These are phyloP conservation scores for Pterois miles DNA, from an alignment of 2,797 vertebrate species.

Conservation along the genomic window DNA sequence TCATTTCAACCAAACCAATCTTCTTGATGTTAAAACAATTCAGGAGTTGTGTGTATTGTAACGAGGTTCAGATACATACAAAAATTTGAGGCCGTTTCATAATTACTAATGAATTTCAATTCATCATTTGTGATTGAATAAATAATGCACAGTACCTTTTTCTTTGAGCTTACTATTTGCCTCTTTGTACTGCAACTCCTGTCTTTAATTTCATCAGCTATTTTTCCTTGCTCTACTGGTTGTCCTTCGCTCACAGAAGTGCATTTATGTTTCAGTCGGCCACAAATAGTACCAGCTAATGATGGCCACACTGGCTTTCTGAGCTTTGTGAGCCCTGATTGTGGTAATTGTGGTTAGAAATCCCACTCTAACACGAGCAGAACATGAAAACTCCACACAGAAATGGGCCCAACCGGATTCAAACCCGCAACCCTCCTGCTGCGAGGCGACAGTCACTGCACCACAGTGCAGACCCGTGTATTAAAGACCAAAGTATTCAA, in stretches of 20 bases:
- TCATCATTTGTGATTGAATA: slow-evolving; percentile 5
- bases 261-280: too few relatives aligned
- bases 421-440: too few relatives aligned
- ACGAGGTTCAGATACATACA: not conserved
- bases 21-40: not conserved
- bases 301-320: too few relatives aligned
- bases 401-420: too few relatives aligned
- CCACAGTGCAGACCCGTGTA: too few relatives aligned
- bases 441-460: too few relatives aligned
- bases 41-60: not conserved
- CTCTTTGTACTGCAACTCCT: not conserved
- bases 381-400: too few relatives aligned
- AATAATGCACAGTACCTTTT: not conserved
- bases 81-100: not conserved
- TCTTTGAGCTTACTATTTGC: not conserved
- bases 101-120: not conserved
- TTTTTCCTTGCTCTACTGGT: not conserved
- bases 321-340: too few relatives aligned
- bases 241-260: not conserved
- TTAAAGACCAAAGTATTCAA: too few relatives aligned
- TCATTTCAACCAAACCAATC: slow-evolving; percentile 26
- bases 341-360: too few relatives aligned
- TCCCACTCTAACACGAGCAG: too few relatives aligned
- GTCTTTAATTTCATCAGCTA: not conserved
- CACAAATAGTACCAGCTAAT: too few relatives aligned